Conservation (phyloP, 1,140 invertebrate genomes). For the Drosophila eugracilis region DNA sequence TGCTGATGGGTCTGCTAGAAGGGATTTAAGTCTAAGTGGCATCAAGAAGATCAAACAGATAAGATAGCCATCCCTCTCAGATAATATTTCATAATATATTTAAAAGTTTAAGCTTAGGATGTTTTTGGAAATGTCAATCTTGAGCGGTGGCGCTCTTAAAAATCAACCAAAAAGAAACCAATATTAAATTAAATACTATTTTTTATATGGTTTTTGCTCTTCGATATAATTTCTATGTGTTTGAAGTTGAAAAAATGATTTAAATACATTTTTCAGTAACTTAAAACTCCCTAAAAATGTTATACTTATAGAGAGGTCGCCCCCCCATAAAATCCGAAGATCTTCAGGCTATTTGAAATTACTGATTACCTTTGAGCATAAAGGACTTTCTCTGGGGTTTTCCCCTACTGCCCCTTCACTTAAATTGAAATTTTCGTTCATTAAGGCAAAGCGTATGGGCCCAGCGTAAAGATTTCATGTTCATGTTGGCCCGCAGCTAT, state of each 20-base stretch:
- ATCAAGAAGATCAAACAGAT: background rate
- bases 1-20: no score
- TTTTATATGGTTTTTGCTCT: no score
- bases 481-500: conserved; percentile 75
- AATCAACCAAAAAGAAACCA: no score
- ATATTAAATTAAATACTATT: no score
- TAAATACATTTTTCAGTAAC: no score
- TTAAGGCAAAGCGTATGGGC: conserved; percentile 3
- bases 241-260: no score
- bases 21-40: background rate
- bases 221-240: no score
- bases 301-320: no score
- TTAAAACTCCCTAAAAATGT: no score
- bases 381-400: conserved; percentile 27
- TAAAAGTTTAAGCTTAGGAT: background rate
- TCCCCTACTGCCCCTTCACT: background rate
- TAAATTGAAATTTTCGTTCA: conserved; percentile 31
- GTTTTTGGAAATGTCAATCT: background rate
- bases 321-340: no score
- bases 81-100: background rate
- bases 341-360: background rate
- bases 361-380: background rate
- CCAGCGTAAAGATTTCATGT: conserved; percentile 37
- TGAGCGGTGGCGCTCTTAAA: background rate
- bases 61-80: background rate